Conservation (phyloP, 2,113 vertebrate species). For the Amphiprion percula region DNA sequence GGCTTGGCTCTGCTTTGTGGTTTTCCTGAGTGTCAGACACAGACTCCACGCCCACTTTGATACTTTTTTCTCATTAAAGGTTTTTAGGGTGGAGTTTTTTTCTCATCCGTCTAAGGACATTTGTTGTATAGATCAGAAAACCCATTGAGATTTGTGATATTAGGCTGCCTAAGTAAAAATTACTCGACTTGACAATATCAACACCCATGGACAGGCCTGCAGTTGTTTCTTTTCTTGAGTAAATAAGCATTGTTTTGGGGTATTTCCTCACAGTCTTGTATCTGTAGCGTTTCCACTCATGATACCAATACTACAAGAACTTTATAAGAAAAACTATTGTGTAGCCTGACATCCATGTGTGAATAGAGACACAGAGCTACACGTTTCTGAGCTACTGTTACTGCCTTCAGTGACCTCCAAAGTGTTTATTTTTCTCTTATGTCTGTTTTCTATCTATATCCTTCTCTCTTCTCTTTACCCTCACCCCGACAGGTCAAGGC, state of each 20-base stretch:
- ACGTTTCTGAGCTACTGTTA: too few species aligned
- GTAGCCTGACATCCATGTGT: background rate
- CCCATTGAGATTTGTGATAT: background rate
- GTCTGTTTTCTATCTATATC: too few species aligned
- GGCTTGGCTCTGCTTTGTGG: conserved; percentile 18
- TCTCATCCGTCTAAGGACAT: background rate
- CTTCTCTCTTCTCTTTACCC: too few species aligned
- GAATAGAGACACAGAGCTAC: background rate
- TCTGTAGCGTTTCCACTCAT: background rate
- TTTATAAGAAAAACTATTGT: conserved; percentile 1
- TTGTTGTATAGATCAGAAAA: background rate
- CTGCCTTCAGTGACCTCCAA: too few species aligned
- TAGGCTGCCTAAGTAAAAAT: background rate
- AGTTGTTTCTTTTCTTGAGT: too few species aligned
- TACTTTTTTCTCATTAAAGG: background rate
- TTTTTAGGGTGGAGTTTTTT: background rate
- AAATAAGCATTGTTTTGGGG: too few species aligned
- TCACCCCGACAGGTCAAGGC: too few species aligned
- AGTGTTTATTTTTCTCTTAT: too few species aligned
- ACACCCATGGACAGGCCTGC: too few species aligned
- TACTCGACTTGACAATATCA: background rate
- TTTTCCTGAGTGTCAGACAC: conserved; percentile 12
- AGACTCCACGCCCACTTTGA: conserved; percentile 3
- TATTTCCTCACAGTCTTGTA: conserved; percentile 2
- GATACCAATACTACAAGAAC: background rate